Evolutionary conservation across 2,888 invertebrate species (phyloP).

Genomic region (Philonicus albiceps): DNA sequence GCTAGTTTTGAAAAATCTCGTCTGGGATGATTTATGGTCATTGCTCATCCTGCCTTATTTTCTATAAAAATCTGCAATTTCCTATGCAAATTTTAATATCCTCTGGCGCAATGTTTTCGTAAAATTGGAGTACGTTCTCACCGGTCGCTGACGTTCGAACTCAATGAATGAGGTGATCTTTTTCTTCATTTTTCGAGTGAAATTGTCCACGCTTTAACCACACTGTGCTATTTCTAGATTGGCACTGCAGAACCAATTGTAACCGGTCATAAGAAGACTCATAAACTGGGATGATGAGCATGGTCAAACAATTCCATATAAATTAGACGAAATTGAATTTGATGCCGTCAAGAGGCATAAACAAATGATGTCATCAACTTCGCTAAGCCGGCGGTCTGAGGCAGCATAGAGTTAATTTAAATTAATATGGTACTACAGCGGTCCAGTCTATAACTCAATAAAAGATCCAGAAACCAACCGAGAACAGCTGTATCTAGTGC

Average conservation of each 20-base stretch:
- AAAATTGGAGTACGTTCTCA: not conserved
- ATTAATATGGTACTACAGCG: conserved; percentile 32
- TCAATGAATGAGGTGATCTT: not conserved
- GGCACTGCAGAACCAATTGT: conserved; percentile 15
- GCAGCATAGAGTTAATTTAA: conserved; percentile 36
- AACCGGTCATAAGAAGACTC: conserved; percentile 30
- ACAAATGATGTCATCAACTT: conserved; percentile 51
- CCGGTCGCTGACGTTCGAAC: not conserved
- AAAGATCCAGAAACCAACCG: not conserved
- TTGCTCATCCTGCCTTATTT: conserved; percentile 31
- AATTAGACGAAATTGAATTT: conserved; percentile 52
- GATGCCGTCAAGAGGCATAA: conserved; percentile 50
- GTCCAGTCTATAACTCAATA: conserved; percentile 29
- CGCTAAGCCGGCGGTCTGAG: conserved; percentile 23
- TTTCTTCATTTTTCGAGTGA: not conserved
- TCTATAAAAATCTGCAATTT: conserved; percentile 32
- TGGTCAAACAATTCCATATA: conserved; percentile 51
- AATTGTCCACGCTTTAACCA: conserved; percentile 1
- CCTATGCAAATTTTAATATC: conserved; percentile 34
- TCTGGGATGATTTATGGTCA: conserved; percentile 39
- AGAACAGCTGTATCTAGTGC: not conserved
- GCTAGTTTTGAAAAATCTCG: conserved; percentile 19
- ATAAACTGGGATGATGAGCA: conserved; percentile 38
- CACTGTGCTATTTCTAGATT: conserved; percentile 27
- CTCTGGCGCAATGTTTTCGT: not conserved